Evolutionary conservation across 30 jellyfish, hydroid and myxozoan genomes (phyloP).

Genomic region (Hydra vulgaris): DNA sequence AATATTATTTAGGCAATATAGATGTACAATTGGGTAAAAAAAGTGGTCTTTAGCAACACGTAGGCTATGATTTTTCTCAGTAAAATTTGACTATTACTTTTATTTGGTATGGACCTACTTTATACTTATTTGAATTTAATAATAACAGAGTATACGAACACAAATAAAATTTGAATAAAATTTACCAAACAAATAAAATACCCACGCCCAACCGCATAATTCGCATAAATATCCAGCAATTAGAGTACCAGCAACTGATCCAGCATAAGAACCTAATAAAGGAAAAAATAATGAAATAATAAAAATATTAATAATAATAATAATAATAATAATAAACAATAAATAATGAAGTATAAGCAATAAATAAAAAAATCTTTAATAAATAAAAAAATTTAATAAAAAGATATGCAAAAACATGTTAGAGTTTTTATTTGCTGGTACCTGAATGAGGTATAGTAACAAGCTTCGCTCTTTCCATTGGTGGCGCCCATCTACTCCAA

Average conservation of each 20-base stretch:
- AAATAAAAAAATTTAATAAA: too few relatives aligned
- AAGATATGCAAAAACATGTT: not conserved
- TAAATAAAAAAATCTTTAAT: too few relatives aligned
- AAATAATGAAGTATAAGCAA: too few relatives aligned
- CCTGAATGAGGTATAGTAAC: slow-evolving; percentile 96
- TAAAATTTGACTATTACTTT: too few relatives aligned
- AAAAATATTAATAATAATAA: too few relatives aligned
- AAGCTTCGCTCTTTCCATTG: slow-evolving; percentile 67
- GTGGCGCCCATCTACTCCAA: slow-evolving; percentile 99
- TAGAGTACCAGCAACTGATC: slow-evolving; percentile 93
- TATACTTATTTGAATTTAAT: too few relatives aligned
- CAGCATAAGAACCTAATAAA: slow-evolving; percentile 78
- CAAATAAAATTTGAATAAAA: too few relatives aligned
- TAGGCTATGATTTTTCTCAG: too few relatives aligned
- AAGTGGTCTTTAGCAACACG: too few relatives aligned
- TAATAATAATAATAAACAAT: not conserved
- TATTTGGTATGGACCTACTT: too few relatives aligned
- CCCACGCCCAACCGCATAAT: slow-evolving; percentile 91
- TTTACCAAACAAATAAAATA: slow-evolving; percentile 75
- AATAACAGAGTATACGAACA: not conserved
- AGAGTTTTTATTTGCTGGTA: not conserved
- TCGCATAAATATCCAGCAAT: slow-evolving; percentile 87
- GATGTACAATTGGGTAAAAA: too few relatives aligned
- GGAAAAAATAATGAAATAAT: not conserved
- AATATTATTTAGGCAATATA: too few relatives aligned